Percentiles rank a stretch among this genome's conserved stretches.
phyloP scores from a whole-genome alignment of 1,140 invertebrate species.

The Trialeurodes vaporariorum region DNA sequence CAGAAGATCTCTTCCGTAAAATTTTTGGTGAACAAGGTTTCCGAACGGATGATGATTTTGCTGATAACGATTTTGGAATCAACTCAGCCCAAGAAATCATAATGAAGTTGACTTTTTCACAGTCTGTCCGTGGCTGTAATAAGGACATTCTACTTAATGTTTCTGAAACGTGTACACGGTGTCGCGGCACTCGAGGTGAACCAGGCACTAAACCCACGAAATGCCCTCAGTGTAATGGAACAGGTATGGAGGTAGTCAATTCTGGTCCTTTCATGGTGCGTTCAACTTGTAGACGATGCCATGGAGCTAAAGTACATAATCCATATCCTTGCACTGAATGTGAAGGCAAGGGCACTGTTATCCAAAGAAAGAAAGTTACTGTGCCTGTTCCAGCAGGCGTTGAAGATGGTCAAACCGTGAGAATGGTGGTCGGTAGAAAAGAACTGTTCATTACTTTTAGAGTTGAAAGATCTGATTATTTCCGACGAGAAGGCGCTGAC shows the following conservation, averaged over 20 bases:
- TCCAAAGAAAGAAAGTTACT: constrained; percentile 78
- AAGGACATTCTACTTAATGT: constrained; percentile 89
- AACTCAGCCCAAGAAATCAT: constrained; percentile 81
- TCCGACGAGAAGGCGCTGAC: constrained; percentile 84
- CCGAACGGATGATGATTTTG: constrained; percentile 62
- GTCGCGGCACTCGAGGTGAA: constrained; percentile 70
- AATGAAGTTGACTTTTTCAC: constrained; percentile 84
- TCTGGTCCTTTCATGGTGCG: constrained; percentile 93
- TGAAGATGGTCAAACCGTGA: constrained; percentile 90
- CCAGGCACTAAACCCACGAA: constrained; percentile 73
- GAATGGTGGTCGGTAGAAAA: constrained; percentile 78
- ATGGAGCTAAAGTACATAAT: constrained; percentile 76
- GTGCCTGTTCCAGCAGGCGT: constrained; percentile 95
- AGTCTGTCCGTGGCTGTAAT: constrained; percentile 91
- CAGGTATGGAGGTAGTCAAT: constrained; percentile 65
- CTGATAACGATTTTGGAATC: constrained; percentile 77
- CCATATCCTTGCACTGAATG: constrained; percentile 87
- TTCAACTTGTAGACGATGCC: constrained; percentile 86
- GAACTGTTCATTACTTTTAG: constrained; percentile 90
- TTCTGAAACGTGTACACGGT: constrained; percentile 84
- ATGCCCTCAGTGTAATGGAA: constrained; percentile 93
- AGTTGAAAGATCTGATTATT: constrained; percentile 83
- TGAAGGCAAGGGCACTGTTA: constrained; percentile 81
- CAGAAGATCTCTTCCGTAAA: constrained; percentile 89
- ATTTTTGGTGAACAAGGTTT: constrained; percentile 69